These are phyloP conservation scores for Synanthedon vespiformis DNA, from an alignment of 2,888 invertebrate species.

Conservation along the genomic window DNA sequence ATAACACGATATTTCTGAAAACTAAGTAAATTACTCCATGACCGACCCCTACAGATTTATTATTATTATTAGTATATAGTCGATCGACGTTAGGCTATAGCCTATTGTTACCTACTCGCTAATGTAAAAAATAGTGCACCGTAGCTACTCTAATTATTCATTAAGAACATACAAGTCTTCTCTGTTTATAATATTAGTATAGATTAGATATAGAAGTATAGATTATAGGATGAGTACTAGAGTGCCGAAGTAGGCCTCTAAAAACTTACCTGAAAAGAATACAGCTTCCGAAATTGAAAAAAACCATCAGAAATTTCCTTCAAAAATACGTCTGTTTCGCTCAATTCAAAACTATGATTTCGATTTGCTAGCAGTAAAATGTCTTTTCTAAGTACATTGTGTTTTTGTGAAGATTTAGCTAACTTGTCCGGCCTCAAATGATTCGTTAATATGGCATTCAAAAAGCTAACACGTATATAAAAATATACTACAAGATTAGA, in stretches of 20 bases:
- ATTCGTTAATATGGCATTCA: slow-evolving; percentile 29
- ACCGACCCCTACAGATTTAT: no score
- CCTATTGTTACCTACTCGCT: no score
- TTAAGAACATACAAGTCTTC: no score
- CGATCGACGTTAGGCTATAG: no score
- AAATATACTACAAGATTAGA: slow-evolving; percentile 28
- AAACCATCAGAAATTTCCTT: slow-evolving; percentile 17
- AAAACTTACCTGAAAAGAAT: slow-evolving; percentile 15
- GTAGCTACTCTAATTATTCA: no score
- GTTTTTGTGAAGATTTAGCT: neutral
- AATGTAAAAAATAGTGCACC: no score
- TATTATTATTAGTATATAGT: no score
- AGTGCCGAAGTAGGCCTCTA: neutral
- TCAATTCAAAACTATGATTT: slow-evolving; percentile 3
- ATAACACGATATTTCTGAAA: no score
- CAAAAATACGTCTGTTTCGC: slow-evolving; percentile 16
- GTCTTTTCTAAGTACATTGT: neutral
- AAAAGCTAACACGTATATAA: slow-evolving; percentile 23
- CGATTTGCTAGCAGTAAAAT: neutral
- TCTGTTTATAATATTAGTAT: no score
- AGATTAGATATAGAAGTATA: no score
- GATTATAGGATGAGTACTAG: neutral
- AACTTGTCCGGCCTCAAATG: neutral
- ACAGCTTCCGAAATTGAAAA: slow-evolving; percentile 14
- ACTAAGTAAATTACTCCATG: no score